A percentile compares a stretch with the other conserved stretches of the same genome.
Evolutionary conservation across 2,888 invertebrate species (phyloP).

Genomic region (Meiosimyza platycephala): DNA sequence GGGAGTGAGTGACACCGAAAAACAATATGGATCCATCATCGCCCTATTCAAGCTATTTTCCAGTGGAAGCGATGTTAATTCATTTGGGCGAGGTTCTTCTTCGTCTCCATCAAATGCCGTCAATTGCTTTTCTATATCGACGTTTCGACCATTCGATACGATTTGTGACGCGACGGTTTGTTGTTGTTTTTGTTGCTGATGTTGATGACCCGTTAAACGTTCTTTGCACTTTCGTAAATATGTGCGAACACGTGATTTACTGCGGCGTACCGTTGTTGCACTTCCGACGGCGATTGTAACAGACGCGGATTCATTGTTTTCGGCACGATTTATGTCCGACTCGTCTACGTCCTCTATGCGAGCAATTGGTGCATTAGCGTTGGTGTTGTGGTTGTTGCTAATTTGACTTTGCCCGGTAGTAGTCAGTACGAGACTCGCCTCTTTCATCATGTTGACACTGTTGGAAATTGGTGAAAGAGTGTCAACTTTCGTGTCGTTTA

Average conservation of each 20-base stretch:
- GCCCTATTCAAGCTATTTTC: constrained; percentile 22
- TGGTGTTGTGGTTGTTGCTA: constrained; percentile 42
- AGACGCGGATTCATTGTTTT: constrained; percentile 11
- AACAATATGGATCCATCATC: constrained; percentile 8
- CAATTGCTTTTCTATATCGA: constrained; percentile 19
- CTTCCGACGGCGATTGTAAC: constrained; percentile 37
- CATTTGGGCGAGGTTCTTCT: constrained; percentile 23
- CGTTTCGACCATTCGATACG: constrained; percentile 11
- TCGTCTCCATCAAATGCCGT: constrained; percentile 1
- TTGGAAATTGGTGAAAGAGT: neutral
- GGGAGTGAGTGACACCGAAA: neutral
- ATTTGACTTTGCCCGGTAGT: constrained; percentile 27
- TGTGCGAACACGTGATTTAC: constrained; percentile 66
- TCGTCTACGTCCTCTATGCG: constrained; percentile 52
- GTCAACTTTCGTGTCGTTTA: constrained; percentile 8
- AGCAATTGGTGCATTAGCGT: constrained; percentile 56
- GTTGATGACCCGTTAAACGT: constrained; percentile 63
- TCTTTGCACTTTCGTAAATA: constrained; percentile 67
- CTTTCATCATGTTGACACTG: constrained; percentile 48
- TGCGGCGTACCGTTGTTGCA: constrained; percentile 52
- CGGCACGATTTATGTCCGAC: constrained; percentile 16
- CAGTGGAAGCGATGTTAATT: constrained; percentile 28
- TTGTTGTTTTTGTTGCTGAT: constrained; percentile 42
- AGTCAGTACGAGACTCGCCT: constrained; percentile 49
- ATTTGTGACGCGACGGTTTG: constrained; percentile 36